A percentile compares a stretch with the other conserved stretches of the same genome.
Evolutionary conservation across 2,888 invertebrate species (phyloP).

Genomic region (Hirtodrosophila cameraria): DNA sequence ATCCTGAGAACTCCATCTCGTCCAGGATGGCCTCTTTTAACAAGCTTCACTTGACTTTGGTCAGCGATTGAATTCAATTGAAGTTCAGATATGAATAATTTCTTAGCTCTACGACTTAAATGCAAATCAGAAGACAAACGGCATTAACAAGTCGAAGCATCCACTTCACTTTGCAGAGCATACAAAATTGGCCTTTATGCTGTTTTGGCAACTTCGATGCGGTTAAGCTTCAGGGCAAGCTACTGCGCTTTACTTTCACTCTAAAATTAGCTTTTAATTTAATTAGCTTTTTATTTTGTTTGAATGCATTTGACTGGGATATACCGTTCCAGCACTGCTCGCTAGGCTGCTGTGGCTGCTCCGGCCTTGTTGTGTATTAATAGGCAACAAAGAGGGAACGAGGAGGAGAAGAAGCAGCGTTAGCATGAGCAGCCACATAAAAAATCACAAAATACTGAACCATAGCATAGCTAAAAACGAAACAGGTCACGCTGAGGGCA

Average conservation of each 20-base stretch:
- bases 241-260: slow-evolving; percentile 57
- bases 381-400: slow-evolving; percentile 4
- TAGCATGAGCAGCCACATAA: not conserved
- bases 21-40: too few relatives aligned
- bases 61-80: too few relatives aligned
- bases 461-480: slow-evolving; percentile 35
- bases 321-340: not conserved
- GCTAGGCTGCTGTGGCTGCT: slow-evolving; percentile 17
- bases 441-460: slow-evolving; percentile 8
- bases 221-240: slow-evolving; percentile 14
- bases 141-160: not conserved
- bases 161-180: not conserved
- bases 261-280: slow-evolving; percentile 72
- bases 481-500: slow-evolving; percentile 27
- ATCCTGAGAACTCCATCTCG: too few relatives aligned
- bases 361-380: slow-evolving; percentile 38
- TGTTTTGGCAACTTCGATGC: slow-evolving; percentile 12
- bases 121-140: too few relatives aligned
- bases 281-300: slow-evolving; percentile 73
- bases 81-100: too few relatives aligned
- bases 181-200: not conserved
- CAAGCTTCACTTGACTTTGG: too few relatives aligned
- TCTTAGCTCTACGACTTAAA: too few relatives aligned
- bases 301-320: slow-evolving; percentile 59
- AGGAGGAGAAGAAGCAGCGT: not conserved